Percentiles rank a stretch among this genome's conserved stretches.
phyloP scores from a whole-genome alignment of 35 echinoderm and acorn worm species.

The Anneissia japonica region DNA sequence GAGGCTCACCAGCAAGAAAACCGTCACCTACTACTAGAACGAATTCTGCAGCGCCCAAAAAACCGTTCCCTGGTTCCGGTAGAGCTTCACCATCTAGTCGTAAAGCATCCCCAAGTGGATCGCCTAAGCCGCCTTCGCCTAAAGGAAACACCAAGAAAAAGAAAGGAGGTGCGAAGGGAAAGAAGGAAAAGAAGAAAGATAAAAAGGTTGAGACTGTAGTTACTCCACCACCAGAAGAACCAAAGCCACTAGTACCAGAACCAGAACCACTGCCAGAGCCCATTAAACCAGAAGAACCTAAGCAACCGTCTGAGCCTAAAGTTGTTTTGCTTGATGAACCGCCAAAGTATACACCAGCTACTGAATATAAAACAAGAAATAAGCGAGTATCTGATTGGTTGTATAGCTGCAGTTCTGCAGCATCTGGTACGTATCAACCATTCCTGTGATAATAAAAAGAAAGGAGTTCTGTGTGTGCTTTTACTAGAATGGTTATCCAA shows the following conservation, averaged over 20 bases:
- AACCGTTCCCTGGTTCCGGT: constrained; percentile 15
- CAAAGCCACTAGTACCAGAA: neutral
- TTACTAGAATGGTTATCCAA: too few relatives aligned
- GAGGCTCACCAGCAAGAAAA: neutral
- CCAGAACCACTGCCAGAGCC: neutral
- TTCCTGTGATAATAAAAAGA: neutral
- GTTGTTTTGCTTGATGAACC: constrained; percentile 21
- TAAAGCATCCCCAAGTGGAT: neutral
- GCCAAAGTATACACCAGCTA: constrained; percentile 11
- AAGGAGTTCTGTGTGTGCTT: too few relatives aligned
- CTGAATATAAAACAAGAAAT: constrained; percentile 28
- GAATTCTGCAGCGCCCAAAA: neutral
- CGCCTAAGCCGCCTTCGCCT: neutral
- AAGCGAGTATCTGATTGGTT: constrained; percentile 25
- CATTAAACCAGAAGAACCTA: neutral
- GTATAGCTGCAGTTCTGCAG: constrained; percentile 13
- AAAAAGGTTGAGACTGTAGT: constrained; percentile 4
- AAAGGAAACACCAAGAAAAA: neutral
- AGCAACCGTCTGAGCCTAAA: constrained; percentile 18
- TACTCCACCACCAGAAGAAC: neutral
- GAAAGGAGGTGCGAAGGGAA: constrained; percentile 8
- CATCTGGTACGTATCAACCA: neutral
- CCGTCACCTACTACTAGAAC: constrained; percentile 3
- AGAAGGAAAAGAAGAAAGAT: constrained; percentile 6
- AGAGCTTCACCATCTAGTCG: neutral